phyloP scores from a whole-genome alignment of 1,140 invertebrate genomes.

The Trinorchestia longiramus region DNA sequence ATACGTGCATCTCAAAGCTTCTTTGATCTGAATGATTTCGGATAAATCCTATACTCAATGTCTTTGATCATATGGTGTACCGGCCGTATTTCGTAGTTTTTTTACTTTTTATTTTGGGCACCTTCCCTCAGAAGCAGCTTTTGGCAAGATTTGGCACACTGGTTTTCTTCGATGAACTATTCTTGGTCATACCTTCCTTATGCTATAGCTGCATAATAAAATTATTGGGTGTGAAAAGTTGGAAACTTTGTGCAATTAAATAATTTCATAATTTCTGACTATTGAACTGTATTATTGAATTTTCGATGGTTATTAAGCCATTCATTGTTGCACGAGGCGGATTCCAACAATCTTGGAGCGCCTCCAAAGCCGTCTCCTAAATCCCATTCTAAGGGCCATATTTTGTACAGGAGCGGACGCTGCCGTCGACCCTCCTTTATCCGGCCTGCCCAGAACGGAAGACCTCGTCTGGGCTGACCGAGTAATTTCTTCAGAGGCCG shows the following conservation, averaged over 20 bases:
- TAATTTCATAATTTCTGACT: not conserved
- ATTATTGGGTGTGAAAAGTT: not conserved
- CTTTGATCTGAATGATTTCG: not conserved
- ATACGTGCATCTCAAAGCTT: not conserved
- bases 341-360: constrained; percentile 52
- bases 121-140: not conserved
- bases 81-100: not conserved
- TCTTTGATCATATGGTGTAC: not conserved
- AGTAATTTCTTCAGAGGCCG: constrained; percentile 29
- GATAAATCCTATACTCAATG: not conserved
- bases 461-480: not conserved
- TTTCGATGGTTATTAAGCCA: not conserved
- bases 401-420: constrained; percentile 41
- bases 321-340: constrained; percentile 9
- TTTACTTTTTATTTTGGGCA: not conserved
- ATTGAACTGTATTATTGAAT: not conserved
- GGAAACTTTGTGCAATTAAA: not conserved
- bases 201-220: not conserved
- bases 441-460: constrained; percentile 50
- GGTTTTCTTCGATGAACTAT: not conserved
- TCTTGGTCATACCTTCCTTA: not conserved
- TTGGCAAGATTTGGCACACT: not conserved
- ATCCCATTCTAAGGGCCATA: constrained; percentile 49
- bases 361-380: constrained; percentile 52
- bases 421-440: constrained; percentile 35